Evolutionary conservation across 2,888 invertebrate species (phyloP).

Genomic region (Tetranychus piercei): DNA sequence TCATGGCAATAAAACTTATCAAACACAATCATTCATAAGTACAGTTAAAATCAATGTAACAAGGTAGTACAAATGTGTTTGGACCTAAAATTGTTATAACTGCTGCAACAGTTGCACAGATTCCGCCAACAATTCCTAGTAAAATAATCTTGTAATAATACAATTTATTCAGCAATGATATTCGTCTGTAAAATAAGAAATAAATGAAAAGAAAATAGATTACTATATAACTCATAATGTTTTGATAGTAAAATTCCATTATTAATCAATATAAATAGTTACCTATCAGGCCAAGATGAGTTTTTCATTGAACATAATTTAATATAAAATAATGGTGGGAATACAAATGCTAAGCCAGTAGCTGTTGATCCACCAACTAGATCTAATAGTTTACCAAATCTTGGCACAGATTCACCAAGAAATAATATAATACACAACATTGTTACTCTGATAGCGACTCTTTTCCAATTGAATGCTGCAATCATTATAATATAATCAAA

Average conservation of each 20-base stretch:
- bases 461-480: constrained; percentile 33
- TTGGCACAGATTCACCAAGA: constrained; percentile 59
- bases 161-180: background rate
- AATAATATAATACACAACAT: constrained; percentile 53
- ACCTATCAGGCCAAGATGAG: constrained; percentile 37
- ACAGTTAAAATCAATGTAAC: constrained; percentile 13
- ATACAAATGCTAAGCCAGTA: constrained; percentile 61
- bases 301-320: constrained; percentile 41
- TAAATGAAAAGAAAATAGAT: background rate
- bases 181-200: background rate
- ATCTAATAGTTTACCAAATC: constrained; percentile 67
- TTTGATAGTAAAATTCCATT: background rate
- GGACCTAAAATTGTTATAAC: constrained; percentile 8
- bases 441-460: constrained; percentile 50
- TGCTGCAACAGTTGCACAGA: constrained; percentile 12
- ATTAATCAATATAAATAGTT: constrained; percentile 16
- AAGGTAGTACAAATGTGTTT: constrained; percentile 6
- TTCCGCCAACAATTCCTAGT: constrained; percentile 15
- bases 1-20: too few species aligned
- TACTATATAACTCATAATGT: background rate
- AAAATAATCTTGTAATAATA: background rate
- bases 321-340: constrained; percentile 61
- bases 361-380: constrained; percentile 65
- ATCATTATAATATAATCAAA: background rate
- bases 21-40: background rate